Evolutionary conservation across 2,113 vertebrate species (phyloP).

Genomic region (Pangasianodon hypophthalmus): DNA sequence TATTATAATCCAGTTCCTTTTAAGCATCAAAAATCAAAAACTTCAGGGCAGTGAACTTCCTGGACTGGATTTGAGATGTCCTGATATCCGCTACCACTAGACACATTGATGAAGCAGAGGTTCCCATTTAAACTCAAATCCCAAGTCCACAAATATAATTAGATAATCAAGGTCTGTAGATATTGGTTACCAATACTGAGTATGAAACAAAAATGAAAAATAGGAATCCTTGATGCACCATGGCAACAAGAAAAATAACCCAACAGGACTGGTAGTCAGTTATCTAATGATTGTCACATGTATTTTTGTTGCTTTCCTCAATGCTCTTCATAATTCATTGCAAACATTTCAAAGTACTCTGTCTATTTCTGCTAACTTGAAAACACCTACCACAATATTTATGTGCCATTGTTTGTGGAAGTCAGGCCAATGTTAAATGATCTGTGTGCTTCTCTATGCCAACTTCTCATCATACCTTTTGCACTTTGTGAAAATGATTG

Average conservation of each 20-base stretch:
- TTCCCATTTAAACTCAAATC: neutral
- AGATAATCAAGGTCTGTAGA: neutral
- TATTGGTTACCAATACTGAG: neutral
- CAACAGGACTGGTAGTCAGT: neutral
- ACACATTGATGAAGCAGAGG: neutral
- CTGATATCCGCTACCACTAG: too few relatives aligned
- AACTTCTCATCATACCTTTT: slow-evolving; percentile 57
- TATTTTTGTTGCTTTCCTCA: neutral
- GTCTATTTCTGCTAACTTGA: neutral
- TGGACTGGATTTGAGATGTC: neutral
- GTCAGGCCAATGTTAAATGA: slow-evolving; percentile 44
- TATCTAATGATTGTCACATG: neutral
- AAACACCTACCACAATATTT: neutral
- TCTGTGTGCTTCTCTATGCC: slow-evolving; percentile 48
- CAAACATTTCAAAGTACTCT: neutral
- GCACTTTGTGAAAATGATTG: slow-evolving; percentile 66
- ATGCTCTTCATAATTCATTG: neutral
- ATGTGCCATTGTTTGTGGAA: slow-evolving; percentile 15
- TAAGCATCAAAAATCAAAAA: neutral
- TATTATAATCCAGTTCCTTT: neutral
- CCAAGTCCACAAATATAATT: neutral
- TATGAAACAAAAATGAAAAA: neutral
- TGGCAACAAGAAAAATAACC: neutral
- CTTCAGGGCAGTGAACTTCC: neutral
- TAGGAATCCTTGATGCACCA: neutral